phyloP scores from a whole-genome alignment of 2,113 vertebrate species.

The Chlamydotis undulata region DNA sequence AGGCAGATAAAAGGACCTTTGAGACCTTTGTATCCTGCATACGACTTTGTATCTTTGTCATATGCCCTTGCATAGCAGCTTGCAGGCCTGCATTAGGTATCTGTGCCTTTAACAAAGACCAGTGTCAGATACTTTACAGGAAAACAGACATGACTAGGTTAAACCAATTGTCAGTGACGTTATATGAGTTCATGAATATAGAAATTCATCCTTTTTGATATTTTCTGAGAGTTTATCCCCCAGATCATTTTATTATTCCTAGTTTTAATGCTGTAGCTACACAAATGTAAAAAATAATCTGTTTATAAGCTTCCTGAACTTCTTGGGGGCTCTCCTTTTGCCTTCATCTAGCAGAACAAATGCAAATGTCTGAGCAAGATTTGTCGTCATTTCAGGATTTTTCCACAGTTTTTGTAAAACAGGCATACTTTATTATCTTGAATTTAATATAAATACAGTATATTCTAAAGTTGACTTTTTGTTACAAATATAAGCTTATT shows the following conservation, averaged over 20 bases:
- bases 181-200: neutral
- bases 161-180: neutral
- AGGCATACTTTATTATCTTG: neutral
- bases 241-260: neutral
- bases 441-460: neutral
- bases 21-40: neutral
- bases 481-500: neutral
- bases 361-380: neutral
- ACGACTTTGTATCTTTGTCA: neutral
- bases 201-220: neutral
- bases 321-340: neutral
- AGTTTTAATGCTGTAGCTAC: neutral
- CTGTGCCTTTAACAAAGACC: neutral
- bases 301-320: neutral
- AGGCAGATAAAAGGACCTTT: neutral
- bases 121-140: neutral
- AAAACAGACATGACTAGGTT: neutral
- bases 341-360: neutral
- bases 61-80: neutral
- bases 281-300: neutral
- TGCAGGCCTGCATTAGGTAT: neutral
- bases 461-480: neutral
- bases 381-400: neutral
- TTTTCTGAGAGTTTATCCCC: neutral
- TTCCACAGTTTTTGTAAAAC: neutral